Evolutionary conservation across 2,113 vertebrate genomes (phyloP).

Genomic region (Trogon melanurus): DNA sequence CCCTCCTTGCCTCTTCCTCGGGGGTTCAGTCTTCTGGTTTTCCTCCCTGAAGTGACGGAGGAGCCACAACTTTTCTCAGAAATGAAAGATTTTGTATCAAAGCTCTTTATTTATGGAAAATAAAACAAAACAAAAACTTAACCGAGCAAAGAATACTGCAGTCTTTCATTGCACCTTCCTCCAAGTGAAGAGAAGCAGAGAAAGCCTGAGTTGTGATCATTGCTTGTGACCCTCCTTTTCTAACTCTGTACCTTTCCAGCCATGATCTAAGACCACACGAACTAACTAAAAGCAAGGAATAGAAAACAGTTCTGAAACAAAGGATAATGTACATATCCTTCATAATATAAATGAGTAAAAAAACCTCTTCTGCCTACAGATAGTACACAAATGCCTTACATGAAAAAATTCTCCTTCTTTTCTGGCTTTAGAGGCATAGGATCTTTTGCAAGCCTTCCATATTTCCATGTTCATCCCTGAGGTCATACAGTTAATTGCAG

Average conservation of each 20-base stretch:
- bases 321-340: rapidly evolving
- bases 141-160: neutral
- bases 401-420: neutral
- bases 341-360: neutral
- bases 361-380: neutral
- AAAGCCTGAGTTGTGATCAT: neutral
- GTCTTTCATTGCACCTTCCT: neutral
- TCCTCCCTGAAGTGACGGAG: neutral
- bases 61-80: neutral
- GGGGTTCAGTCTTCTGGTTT: neutral
- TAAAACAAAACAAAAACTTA: neutral
- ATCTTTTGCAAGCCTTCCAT: neutral
- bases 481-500: neutral
- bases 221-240: neutral
- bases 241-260: neutral
- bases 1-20: neutral
- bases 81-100: neutral
- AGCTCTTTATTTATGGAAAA: neutral
- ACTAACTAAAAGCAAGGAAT: neutral
- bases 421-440: neutral
- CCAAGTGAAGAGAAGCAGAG: neutral
- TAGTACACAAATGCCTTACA: neutral
- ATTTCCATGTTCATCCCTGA: neutral
- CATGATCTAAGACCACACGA: neutral
- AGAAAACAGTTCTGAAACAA: neutral